Evolutionary conservation across 2,888 invertebrate species (phyloP), one percentile per base, ranked within the genome.

Genomic region (Nemapogon koenigi): DNA sequence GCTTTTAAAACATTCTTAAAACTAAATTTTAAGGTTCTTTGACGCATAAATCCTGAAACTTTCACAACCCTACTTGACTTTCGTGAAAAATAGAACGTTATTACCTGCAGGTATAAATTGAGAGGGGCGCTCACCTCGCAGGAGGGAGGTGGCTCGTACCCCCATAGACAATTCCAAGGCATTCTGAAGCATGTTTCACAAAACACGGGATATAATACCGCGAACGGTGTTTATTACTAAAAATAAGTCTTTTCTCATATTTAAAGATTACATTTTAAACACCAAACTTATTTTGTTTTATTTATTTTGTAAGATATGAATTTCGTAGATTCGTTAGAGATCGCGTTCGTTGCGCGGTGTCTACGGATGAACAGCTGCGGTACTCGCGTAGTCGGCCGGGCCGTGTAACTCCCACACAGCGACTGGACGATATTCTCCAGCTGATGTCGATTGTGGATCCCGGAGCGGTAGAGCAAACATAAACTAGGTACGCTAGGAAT

Each of bases 81-180:
- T 22, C 22, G 4, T 22, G 22, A 22, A 22, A 22, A 22, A 22
- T 7, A 22, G 4, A 7, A 22, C 22, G 22, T 35, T 47, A 42
- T 39, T 67, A 75, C 75, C 76, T 75, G 64, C 42, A 64, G 48
- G 42, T 62, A 55, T 19, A 73, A 51, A 46, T 71, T 59, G 43
- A 78, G 57, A 30, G 76, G 76, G 43, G 62, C 68, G 53, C 69
- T 73, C 46, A 78, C 69, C 52, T 66, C 58, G 59, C 76, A 76
- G 35, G 61, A 50, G 11, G 76, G 71, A 41, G 69, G 58, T 32
- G 75, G 75, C 47, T 76, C 59, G 47, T 76, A 78, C 46, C 76
- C 76, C 76, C 76, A 78, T 30, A 78, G 50, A 52, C 76, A 78
- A 52, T 69, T 78, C 76, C 76, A 78, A 58, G 76, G 73, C 76